Evolutionary conservation across 1,140 invertebrate species (phyloP).

Genomic region (Eupristina koningsbergeri): DNA sequence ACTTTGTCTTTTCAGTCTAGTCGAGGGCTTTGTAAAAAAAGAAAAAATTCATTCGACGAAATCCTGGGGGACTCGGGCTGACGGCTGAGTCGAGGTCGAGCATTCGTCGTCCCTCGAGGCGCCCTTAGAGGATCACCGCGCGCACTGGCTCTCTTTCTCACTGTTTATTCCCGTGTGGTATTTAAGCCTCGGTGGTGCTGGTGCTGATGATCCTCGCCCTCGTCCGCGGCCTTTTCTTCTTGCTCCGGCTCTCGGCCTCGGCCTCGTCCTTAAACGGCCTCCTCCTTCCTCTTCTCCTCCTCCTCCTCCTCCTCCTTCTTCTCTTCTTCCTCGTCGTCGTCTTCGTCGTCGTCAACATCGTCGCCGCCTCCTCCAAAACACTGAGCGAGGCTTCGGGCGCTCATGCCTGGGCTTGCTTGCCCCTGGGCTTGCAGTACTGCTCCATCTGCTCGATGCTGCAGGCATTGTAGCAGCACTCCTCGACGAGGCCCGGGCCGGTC

Average conservation of each 20-base stretch:
- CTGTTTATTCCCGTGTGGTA: no score
- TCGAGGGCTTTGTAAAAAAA: neutral
- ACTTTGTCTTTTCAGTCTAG: conserved; percentile 36
- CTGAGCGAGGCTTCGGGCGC: neutral
- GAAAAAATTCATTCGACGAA: neutral
- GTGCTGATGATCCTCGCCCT: neutral
- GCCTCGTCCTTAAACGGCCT: neutral
- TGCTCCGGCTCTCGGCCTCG: no score
- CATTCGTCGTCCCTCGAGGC: no score
- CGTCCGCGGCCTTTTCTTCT: no score
- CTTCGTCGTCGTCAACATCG: no score
- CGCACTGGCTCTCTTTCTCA: no score
- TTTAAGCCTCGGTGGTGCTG: no score
- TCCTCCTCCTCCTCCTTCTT: neutral
- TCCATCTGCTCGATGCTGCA: conserved; percentile 62
- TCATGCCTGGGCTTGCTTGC: conserved; percentile 2
- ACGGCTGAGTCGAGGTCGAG: no score
- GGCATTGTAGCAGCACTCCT: conserved; percentile 64
- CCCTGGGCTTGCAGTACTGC: conserved; percentile 63
- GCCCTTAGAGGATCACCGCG: no score
- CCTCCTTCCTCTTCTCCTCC: neutral
- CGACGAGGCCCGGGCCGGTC: conserved; percentile 61
- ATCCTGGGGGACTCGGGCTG: no score
- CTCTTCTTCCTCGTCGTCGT: neutral
- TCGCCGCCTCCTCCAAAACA: no score